Percentiles rank a stretch among this genome's conserved stretches.
phyloP scores from a whole-genome alignment of 2,888 invertebrate species.

The Serripes groenlandicus region DNA sequence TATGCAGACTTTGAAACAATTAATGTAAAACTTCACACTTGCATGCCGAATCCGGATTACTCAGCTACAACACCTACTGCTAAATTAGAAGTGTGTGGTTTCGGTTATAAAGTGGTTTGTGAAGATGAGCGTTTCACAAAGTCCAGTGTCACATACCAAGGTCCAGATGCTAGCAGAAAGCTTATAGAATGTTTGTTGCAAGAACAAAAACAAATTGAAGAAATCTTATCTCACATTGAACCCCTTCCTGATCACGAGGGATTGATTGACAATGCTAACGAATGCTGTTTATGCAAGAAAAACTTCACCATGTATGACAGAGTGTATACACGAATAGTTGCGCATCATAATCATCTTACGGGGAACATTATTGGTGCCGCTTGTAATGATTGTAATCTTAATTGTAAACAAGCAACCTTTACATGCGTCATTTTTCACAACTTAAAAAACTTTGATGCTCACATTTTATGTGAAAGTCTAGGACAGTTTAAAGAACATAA shows the following conservation, averaged over 20 bases:
- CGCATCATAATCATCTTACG: conserved; percentile 50
- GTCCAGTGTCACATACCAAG: conserved; percentile 45
- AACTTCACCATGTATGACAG: conserved; percentile 35
- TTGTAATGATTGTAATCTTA: conserved; percentile 40
- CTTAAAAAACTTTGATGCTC: conserved; percentile 40
- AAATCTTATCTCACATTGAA: conserved; percentile 36
- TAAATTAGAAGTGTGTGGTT: conserved; percentile 44
- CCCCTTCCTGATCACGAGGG: conserved; percentile 38
- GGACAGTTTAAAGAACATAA: conserved; percentile 40
- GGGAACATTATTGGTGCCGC: conserved; percentile 38
- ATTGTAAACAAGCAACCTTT: conserved; percentile 31
- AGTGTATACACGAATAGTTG: conserved; percentile 17
- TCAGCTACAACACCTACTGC: conserved; percentile 22
- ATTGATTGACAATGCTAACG: conserved; percentile 5
- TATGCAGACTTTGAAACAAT: conserved; percentile 58
- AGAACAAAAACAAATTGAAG: conserved; percentile 41
- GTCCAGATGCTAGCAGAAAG: conserved; percentile 31
- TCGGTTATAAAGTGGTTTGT: conserved; percentile 44
- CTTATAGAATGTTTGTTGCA: conserved; percentile 42
- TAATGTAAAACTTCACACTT: conserved; percentile 32
- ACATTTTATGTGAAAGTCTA: conserved; percentile 27
- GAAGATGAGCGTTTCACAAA: conserved; percentile 40
- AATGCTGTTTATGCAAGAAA: conserved; percentile 43
- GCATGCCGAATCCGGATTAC: conserved; percentile 35
- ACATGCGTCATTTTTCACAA: conserved; percentile 50